Conservation (phyloP, 2,888 invertebrate genomes). For the Netelia melanura region DNA sequence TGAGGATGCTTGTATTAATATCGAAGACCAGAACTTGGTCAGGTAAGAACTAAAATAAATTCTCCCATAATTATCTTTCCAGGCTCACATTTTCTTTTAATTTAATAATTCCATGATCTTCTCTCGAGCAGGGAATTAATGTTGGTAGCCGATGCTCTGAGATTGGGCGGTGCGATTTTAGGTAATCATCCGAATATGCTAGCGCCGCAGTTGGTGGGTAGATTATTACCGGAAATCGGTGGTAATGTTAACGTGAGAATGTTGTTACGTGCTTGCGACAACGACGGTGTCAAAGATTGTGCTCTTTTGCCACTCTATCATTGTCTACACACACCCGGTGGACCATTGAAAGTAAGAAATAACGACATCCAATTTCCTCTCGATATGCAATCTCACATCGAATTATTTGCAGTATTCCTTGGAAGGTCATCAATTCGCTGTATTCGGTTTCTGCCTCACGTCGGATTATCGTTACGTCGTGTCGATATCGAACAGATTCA, state of each 20-base stretch:
- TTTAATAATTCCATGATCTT: background rate
- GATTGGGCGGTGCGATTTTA: conserved; percentile 97
- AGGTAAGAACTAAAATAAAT: conserved; percentile 85
- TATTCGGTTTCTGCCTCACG: conserved; percentile 96
- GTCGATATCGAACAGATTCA: conserved; percentile 97
- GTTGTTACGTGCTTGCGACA: conserved; percentile 95
- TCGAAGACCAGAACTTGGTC: conserved; percentile 92
- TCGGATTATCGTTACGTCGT: conserved; percentile 97
- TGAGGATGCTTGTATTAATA: conserved; percentile 95
- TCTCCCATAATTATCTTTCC: background rate
- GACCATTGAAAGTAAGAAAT: conserved; percentile 93
- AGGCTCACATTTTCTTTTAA: background rate
- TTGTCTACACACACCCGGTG: conserved; percentile 99
- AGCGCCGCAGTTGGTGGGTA: conserved; percentile 96
- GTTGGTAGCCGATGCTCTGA: conserved; percentile 96
- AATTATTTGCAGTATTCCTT: conserved; percentile 91
- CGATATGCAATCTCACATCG: background rate
- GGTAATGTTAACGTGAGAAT: conserved; percentile 93
- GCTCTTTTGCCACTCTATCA: conserved; percentile 97
- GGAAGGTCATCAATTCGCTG: conserved; percentile 99
- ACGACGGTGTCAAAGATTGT: conserved; percentile 94
- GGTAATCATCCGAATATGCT: conserved; percentile 97
- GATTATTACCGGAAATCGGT: conserved; percentile 96
- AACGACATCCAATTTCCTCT: background rate
- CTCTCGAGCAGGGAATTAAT: conserved; percentile 90